phyloP scores from a whole-genome alignment of 2,888 invertebrate species.

The Drosophila niveifrons region DNA sequence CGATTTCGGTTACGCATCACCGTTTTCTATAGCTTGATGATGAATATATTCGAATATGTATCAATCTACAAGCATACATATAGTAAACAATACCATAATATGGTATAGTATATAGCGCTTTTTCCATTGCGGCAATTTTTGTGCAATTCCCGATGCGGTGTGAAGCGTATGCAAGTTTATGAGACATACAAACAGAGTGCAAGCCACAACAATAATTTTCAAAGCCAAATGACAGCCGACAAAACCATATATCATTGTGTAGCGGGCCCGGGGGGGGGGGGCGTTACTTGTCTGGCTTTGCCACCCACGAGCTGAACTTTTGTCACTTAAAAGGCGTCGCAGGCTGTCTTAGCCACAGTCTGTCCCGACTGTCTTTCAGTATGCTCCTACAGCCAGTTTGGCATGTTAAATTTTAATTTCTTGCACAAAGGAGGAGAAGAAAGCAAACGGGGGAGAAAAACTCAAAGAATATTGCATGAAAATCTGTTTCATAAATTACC shows the following conservation, averaged over 20 bases:
- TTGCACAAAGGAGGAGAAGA: slow-evolving; percentile 34
- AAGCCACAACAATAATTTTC: slow-evolving; percentile 75
- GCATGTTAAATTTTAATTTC: slow-evolving; percentile 72
- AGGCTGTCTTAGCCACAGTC: slow-evolving; percentile 71
- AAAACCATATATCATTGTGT: slow-evolving; percentile 82
- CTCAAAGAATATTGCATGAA: slow-evolving; percentile 21
- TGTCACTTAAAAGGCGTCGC: slow-evolving; percentile 78
- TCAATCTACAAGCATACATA: not conserved
- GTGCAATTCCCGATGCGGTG: not conserved
- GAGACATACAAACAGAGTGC: slow-evolving; percentile 41
- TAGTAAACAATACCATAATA: not conserved
- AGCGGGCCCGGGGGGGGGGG: slow-evolving; percentile 39
- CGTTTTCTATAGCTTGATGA: too few relatives aligned
- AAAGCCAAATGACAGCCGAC: slow-evolving; percentile 83
- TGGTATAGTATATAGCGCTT: not conserved
- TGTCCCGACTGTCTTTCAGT: slow-evolving; percentile 46
- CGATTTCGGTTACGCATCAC: too few relatives aligned
- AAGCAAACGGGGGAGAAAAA: slow-evolving; percentile 7
- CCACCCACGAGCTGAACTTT: slow-evolving; percentile 82
- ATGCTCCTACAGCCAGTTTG: slow-evolving; percentile 9
- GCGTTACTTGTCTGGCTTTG: slow-evolving; percentile 68
- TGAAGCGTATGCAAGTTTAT: slow-evolving; percentile 20
- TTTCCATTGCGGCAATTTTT: not conserved
- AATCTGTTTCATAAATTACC: slow-evolving; percentile 76
- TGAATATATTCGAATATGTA: not conserved